phyloP scores from a whole-genome alignment of 2,797 vertebrate species.

The Acrocephalus scirpaceus region DNA sequence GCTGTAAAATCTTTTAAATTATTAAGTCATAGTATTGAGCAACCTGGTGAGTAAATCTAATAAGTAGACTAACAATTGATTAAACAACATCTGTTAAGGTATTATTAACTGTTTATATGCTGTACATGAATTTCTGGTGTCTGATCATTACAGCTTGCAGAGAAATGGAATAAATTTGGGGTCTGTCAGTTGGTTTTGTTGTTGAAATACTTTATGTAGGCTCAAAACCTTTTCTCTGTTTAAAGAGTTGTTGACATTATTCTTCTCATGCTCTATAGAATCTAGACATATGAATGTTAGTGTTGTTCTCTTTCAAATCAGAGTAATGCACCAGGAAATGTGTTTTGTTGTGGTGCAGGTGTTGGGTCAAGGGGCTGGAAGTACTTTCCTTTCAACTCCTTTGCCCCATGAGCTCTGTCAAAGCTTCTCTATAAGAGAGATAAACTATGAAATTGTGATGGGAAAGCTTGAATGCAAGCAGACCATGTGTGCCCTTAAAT shows the following conservation, averaged over 20 bases:
- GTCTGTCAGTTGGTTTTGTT: not conserved
- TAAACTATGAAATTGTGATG: not conserved
- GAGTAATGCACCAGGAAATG: not conserved
- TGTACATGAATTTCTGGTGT: slow-evolving; percentile 3
- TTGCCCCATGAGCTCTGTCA: not conserved
- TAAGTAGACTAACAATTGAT: slow-evolving; percentile 52
- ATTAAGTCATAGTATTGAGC: slow-evolving; percentile 21
- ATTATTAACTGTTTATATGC: slow-evolving; percentile 56
- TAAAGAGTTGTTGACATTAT: not conserved
- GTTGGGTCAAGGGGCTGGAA: not conserved
- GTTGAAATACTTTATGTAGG: not conserved
- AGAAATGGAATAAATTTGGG: not conserved
- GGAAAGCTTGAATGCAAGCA: not conserved
- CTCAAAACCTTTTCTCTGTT: not conserved
- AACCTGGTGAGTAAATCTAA: slow-evolving; percentile 45
- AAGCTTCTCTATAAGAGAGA: not conserved
- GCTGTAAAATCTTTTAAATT: slow-evolving; percentile 56
- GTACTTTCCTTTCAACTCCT: not conserved
- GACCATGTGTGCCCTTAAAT: not conserved
- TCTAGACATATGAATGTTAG: not conserved
- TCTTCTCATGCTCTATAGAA: not conserved
- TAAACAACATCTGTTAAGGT: slow-evolving; percentile 58
- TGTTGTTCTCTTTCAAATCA: not conserved
- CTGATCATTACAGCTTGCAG: slow-evolving; percentile 2
- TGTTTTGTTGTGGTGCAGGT: not conserved